A percentile compares a stretch with the other conserved stretches of the same genome.
Evolutionary conservation across 2,113 vertebrate genomes (phyloP).

Genomic region (Illadopsis cleaveri): DNA sequence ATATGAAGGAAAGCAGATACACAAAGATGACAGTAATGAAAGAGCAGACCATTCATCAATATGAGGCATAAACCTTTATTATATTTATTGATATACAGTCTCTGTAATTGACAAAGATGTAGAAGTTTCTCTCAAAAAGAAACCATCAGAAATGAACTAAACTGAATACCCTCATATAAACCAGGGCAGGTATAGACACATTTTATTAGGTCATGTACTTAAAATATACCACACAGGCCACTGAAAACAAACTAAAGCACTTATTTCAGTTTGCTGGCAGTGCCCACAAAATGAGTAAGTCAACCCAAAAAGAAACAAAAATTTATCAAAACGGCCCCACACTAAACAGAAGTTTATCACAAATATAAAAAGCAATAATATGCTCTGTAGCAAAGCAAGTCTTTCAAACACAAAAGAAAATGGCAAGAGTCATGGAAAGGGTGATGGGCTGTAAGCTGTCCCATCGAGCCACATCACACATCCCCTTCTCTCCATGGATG

Average conservation of each 20-base stretch:
- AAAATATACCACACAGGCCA: background rate
- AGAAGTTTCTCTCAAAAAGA: constrained; percentile 4
- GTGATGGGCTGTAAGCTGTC: background rate
- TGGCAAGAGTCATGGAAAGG: background rate
- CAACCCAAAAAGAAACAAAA: background rate
- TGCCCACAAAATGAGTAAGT: background rate
- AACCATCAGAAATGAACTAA: background rate
- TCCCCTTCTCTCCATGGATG: background rate
- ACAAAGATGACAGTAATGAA: constrained; percentile 47
- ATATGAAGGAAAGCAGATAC: constrained; percentile 26
- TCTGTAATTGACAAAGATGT: background rate
- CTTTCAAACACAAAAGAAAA: background rate
- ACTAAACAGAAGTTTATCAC: background rate
- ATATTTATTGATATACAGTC: constrained; percentile 7
- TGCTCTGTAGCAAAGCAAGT: background rate
- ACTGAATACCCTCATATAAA: background rate
- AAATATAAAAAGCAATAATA: background rate
- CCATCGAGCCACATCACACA: background rate
- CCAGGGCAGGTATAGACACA: background rate
- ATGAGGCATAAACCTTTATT: constrained; percentile 35
- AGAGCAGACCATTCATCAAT: constrained; percentile 23
- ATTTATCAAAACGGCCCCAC: background rate
- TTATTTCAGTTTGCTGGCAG: background rate
- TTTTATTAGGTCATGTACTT: background rate
- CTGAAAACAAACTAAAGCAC: background rate